Base-by-base conservation (phyloP, 2,888 invertebrate species). In the Cheilosia variabilis region DNA sequence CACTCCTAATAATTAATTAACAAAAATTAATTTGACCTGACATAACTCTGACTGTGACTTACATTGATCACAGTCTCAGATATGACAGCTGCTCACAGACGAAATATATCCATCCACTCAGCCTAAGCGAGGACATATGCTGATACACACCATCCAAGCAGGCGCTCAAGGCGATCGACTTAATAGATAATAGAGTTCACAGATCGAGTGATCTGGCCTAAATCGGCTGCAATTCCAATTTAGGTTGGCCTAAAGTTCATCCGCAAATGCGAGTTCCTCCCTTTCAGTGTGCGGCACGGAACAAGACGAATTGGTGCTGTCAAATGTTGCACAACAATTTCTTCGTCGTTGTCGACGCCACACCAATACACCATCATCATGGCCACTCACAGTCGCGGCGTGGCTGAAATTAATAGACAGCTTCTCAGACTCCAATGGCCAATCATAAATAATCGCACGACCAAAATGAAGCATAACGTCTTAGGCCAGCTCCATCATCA, bases 361-460 rank as follows among this genome's bases (percentile, higher is more conserved):
- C 34, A 19, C 15, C 22, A 22, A 22, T 22, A 43, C 27, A 31
- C 9, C 31, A 31, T 55, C 47, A n/a, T 52, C 52, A 6, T 68
- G 22, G 63, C 17, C n/a, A 24, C 34, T 52, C 15, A 58, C 52
- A 37, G 19, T 52, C 50, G 69, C 62, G 60, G 47, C 43, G 58
- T 58, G 45, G 55, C 43, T 63, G 69, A 72, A 80, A 86, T 81
- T 77, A 86, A 86, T 86, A 86, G 86, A 81, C 77, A 86, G 71
- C 72, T 81, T 69, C 79, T 79, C 79, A 77, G 77, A 68, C 76
- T 65, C 68, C 50, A 77, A 86, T 81, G 81, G 76, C 80, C 72
- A 77, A 81, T 86, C 86, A 86, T 86, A 86, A 86, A 86, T 80
- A 80, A 77, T 81, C 53, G 45, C 80, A 57, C 71, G 57, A 47